Conservation (phyloP, 2,797 vertebrate genomes). For the Urophycis tenuis region DNA sequence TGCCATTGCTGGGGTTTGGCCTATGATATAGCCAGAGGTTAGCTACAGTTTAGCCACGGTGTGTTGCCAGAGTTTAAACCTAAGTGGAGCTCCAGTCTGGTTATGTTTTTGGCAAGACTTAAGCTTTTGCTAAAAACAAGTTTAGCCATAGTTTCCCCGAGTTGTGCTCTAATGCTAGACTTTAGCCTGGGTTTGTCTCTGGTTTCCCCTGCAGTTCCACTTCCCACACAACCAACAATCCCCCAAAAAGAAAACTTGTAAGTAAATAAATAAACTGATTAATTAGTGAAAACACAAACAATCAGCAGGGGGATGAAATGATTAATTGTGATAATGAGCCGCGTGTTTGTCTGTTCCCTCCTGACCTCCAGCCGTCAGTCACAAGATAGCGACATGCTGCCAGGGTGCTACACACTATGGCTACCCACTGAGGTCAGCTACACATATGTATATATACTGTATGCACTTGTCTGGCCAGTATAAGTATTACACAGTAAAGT, state of each 20-base stretch:
- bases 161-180: no score
- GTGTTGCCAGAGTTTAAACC: neutral
- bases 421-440: neutral
- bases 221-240: neutral
- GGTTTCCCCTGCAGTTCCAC: neutral
- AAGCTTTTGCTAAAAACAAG: no score
- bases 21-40: neutral
- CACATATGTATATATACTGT: no score
- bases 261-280: conserved; percentile 6
- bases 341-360: neutral
- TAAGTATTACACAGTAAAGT: no score
- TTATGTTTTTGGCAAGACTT: no score
- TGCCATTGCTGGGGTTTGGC: neutral
- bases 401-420: neutral
- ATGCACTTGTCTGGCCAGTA: no score
- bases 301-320: conserved; percentile 26
- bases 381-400: neutral
- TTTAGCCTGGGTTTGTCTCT: no score
- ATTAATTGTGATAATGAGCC: conserved; percentile 23
- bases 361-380: neutral
- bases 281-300: conserved; percentile 18
- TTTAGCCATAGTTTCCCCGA: neutral
- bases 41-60: neutral
- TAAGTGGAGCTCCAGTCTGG: neutral
- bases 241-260: neutral